A percentile compares a stretch with the other conserved stretches of the same genome.
These are phyloP conservation scores for Tortricodes alternella DNA, from an alignment of 2,888 invertebrate species.

Conservation along the genomic window DNA sequence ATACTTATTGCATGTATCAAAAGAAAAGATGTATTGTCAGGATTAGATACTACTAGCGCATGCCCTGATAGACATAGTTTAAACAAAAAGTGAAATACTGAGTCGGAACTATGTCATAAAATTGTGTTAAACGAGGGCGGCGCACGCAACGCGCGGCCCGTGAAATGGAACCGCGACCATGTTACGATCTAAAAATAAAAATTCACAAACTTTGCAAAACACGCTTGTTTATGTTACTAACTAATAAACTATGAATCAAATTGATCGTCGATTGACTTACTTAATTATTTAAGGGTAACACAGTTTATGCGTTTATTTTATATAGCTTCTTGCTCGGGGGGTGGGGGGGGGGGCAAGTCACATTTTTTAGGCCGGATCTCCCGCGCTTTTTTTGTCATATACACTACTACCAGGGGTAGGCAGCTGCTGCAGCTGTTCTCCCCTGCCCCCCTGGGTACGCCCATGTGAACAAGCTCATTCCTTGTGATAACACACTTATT, in stretches of 20 bases:
- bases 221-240: constrained; percentile 36
- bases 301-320: too few relatives aligned
- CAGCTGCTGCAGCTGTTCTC: too few relatives aligned
- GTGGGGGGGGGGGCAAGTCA: too few relatives aligned
- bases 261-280: too few relatives aligned
- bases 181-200: constrained; percentile 56
- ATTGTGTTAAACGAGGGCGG: constrained; percentile 65
- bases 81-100: constrained; percentile 78
- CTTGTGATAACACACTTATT: constrained; percentile 1
- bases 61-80: constrained; percentile 64
- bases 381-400: too few relatives aligned
- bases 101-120: constrained; percentile 76
- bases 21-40: constrained; percentile 36
- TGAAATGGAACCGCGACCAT: constrained; percentile 50
- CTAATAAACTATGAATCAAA: too few relatives aligned
- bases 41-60: constrained; percentile 46
- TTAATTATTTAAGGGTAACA: too few relatives aligned
- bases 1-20: constrained; percentile 27
- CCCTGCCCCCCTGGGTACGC: too few relatives aligned
- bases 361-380: too few relatives aligned
- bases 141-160: constrained; percentile 61
- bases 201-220: constrained; percentile 45
- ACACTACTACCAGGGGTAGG: too few relatives aligned
- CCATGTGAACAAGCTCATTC: background rate
- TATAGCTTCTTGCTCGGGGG: too few relatives aligned